Evolutionary conservation across 2,113 vertebrate genomes (phyloP).

Genomic region (Chionodraco myersi): DNA sequence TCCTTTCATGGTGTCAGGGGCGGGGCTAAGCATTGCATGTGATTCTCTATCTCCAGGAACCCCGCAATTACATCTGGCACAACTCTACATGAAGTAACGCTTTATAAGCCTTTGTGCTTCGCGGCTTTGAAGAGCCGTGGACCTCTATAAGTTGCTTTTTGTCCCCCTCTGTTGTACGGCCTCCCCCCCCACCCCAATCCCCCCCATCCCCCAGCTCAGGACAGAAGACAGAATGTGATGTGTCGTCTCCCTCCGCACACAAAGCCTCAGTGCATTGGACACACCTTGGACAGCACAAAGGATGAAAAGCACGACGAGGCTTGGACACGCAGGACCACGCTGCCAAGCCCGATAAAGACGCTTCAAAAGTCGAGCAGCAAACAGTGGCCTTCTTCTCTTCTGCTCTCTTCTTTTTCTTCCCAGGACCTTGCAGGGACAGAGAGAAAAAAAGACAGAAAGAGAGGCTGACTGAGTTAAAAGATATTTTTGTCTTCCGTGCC

Average conservation of each 20-base stretch:
- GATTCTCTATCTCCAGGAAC: conserved; percentile 81
- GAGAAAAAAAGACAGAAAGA: conserved; percentile 35
- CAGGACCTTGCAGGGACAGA: conserved; percentile 61
- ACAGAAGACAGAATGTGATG: conserved; percentile 85
- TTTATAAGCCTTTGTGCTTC: conserved; percentile 83
- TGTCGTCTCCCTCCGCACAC: conserved; percentile 79
- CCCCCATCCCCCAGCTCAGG: conserved; percentile 66
- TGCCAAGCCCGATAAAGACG: conserved; percentile 86
- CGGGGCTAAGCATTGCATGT: conserved; percentile 67
- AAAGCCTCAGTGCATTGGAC: conserved; percentile 85
- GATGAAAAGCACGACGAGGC: conserved; percentile 84
- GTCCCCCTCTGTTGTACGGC: conserved; percentile 64
- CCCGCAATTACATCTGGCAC: conserved; percentile 86
- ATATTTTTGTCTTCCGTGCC: conserved; percentile 48
- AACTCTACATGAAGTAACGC: conserved; percentile 85
- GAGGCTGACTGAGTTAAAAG: conserved; percentile 48
- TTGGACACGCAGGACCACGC: conserved; percentile 81
- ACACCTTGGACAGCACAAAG: conserved; percentile 86
- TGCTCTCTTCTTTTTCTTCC: conserved; percentile 68
- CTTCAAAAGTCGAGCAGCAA: conserved; percentile 82
- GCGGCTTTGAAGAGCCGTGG: conserved; percentile 79
- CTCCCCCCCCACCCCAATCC: conserved; percentile 20
- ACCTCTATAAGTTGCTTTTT: conserved; percentile 83
- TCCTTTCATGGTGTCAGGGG: conserved; percentile 77
- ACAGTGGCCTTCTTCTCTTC: conserved; percentile 76